Conservation (phyloP, 2,113 vertebrate species). For the Perca schrenkii region DNA sequence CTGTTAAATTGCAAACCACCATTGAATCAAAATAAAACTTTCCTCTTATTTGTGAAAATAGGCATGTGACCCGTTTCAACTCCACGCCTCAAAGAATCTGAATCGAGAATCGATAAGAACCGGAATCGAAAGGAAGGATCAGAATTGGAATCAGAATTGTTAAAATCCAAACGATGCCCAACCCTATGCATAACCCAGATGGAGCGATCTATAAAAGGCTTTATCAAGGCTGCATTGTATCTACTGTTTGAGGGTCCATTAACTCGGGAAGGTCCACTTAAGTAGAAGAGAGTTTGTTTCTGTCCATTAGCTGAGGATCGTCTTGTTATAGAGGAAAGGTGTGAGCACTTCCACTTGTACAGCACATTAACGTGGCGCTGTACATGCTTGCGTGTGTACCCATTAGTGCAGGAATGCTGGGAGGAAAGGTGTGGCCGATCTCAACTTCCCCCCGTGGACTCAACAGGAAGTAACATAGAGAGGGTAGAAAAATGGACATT, state of each 20-base stretch:
- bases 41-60: too few species aligned
- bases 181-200: too few species aligned
- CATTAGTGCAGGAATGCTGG: conserved; percentile 72
- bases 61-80: too few species aligned
- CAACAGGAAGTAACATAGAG: conserved; percentile 66
- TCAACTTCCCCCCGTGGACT: conserved; percentile 73
- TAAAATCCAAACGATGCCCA: too few species aligned
- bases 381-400: background rate
- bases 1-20: too few species aligned
- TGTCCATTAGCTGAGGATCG: conserved; percentile 14
- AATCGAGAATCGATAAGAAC: too few species aligned
- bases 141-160: too few species aligned
- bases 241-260: conserved; percentile 26
- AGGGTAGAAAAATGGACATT: background rate
- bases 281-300: background rate
- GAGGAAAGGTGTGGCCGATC: conserved; percentile 84
- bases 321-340: conserved; percentile 42
- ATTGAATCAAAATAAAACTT: too few species aligned
- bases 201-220: conserved; percentile 8
- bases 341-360: conserved; percentile 28
- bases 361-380: background rate
- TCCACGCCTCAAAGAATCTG: too few species aligned
- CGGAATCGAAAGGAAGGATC: too few species aligned
- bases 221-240: background rate
- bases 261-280: conserved; percentile 43